Percentiles rank a stretch among this genome's conserved stretches.
These are phyloP conservation scores for Dinoponera quadriceps DNA, from an alignment of 1,140 invertebrate species.

Conservation along the genomic window DNA sequence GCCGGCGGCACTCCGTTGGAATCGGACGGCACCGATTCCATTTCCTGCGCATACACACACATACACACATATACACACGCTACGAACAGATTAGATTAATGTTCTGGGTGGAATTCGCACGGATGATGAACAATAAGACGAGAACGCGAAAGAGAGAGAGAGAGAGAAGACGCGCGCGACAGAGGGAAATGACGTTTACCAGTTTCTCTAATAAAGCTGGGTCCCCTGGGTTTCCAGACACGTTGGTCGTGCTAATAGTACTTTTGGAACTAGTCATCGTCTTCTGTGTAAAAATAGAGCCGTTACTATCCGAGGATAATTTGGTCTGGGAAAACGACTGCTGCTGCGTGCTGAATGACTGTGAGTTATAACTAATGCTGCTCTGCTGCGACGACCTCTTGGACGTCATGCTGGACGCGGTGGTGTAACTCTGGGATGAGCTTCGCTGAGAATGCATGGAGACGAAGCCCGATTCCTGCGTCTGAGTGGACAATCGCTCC, in stretches of 20 bases:
- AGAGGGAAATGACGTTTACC: constrained; percentile 81
- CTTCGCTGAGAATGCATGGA: constrained; percentile 89
- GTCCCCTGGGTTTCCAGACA: constrained; percentile 77
- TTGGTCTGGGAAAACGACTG: constrained; percentile 83
- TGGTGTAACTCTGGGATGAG: constrained; percentile 87
- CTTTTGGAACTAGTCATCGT: constrained; percentile 80
- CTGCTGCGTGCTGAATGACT: constrained; percentile 84
- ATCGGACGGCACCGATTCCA: constrained; percentile 78
- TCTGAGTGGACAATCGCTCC: constrained; percentile 84
- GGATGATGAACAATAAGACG: not conserved
- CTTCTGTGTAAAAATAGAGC: constrained; percentile 80
- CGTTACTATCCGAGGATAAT: constrained; percentile 79
- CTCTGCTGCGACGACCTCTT: constrained; percentile 87
- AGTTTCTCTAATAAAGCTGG: constrained; percentile 80
- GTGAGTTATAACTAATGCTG: constrained; percentile 83
- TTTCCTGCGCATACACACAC: constrained; percentile 72
- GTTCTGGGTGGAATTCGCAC: not conserved
- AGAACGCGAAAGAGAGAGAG: constrained; percentile 46
- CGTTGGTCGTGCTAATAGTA: constrained; percentile 77
- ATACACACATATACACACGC: constrained; percentile 2
- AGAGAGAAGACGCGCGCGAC: too few species aligned
- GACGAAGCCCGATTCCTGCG: constrained; percentile 89
- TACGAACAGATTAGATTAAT: constrained; percentile 1
- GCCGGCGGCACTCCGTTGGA: constrained; percentile 87
- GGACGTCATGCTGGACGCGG: constrained; percentile 85